Conservation (phyloP, 1,140 invertebrate genomes). For the Polypedilum pembai region DNA sequence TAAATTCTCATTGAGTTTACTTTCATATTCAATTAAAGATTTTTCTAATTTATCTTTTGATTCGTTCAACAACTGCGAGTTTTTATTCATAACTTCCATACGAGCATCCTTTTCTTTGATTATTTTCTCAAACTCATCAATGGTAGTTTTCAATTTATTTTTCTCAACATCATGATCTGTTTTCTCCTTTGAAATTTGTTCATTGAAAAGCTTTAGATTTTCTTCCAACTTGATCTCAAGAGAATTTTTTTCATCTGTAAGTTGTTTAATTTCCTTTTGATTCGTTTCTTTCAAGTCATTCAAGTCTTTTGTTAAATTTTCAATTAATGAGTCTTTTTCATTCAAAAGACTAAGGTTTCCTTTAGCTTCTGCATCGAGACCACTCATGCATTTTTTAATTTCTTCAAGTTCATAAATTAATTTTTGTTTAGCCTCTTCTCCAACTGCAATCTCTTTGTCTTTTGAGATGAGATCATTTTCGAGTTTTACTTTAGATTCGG, state of each 20-base stretch:
- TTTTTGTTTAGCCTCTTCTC: constrained; percentile 32
- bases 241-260: background rate
- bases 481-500: constrained; percentile 42
- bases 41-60: background rate
- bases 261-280: background rate
- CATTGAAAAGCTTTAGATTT: background rate
- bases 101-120: background rate
- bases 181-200: background rate
- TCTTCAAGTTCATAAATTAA: background rate
- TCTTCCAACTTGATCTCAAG: background rate
- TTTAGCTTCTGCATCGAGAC: background rate
- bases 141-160: background rate
- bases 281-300: background rate
- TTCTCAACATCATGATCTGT: background rate
- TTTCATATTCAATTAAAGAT: background rate
- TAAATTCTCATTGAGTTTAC: background rate
- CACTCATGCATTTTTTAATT: background rate
- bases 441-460: constrained; percentile 45
- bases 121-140: background rate
- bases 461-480: constrained; percentile 45
- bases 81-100: background rate
- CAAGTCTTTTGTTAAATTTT: background rate
- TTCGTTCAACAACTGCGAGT: background rate
- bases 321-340: background rate
- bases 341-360: background rate